phyloP scores from a whole-genome alignment of 2,797 vertebrate genomes.

The Lithobates pipiens region DNA sequence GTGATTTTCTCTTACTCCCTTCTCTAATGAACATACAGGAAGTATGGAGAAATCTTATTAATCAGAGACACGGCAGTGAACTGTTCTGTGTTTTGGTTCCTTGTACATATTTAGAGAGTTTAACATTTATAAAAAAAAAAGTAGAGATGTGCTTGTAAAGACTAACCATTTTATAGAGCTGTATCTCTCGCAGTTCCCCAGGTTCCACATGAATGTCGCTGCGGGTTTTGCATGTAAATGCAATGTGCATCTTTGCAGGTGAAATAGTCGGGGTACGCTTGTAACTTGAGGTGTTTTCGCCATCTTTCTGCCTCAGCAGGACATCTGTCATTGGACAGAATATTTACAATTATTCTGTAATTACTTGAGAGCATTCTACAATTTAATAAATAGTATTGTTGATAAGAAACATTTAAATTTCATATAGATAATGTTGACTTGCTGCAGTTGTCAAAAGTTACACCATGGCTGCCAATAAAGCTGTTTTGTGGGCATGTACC shows the following conservation, averaged over 20 bases:
- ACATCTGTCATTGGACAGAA: conserved; percentile 5
- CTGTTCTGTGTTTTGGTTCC: no score
- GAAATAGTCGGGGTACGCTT: not conserved
- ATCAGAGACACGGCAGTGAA: not conserved
- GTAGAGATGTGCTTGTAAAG: not conserved
- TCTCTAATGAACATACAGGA: no score
- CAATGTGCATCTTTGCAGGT: conserved; percentile 12
- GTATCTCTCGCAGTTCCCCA: conserved; percentile 26
- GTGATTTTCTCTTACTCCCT: no score
- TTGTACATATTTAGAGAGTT: no score
- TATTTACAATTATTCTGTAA: not conserved
- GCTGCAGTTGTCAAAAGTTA: no score
- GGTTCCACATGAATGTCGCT: conserved; percentile 14
- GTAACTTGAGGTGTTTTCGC: not conserved
- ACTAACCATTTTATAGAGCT: conserved; percentile 41
- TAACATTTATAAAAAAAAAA: not conserved
- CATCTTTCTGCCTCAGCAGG: not conserved
- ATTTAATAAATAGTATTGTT: not conserved
- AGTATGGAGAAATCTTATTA: not conserved
- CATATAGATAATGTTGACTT: no score
- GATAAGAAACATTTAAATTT: no score
- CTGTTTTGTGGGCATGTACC: no score
- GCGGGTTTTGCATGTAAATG: conserved; percentile 35
- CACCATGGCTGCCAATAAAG: no score
- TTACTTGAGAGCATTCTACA: no score